Evolutionary conservation across 2,113 vertebrate species (phyloP), one percentile per base, ranked within the genome.

Genomic region (Chlamydotis undulata): DNA sequence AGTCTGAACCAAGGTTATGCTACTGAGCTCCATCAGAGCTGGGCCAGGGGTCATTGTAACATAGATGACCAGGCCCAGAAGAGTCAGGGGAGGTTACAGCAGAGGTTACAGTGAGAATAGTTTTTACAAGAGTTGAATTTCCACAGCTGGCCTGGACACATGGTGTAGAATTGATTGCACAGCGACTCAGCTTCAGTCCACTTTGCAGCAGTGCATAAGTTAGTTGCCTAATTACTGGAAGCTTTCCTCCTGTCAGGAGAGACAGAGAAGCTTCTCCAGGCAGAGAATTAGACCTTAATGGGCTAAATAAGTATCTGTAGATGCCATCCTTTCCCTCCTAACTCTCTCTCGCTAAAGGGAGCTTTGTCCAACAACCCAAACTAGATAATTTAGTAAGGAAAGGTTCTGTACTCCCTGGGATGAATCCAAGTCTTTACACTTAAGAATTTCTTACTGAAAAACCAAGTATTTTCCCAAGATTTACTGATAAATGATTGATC

Each of bases 151-250:
- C 21, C 35, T 52, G 77, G 57, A 82, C 69, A 68, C 47, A 31
- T 53, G 69, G 23, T 84, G 11, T 35, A 78, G 56, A 92, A 95
- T 77, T 82, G 81, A 95, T 87, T 71, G 49, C 60, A 64, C 0
- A 0, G 56, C 1, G 0, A 52, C 49, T 95, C 28, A 2, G 73
- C 64, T 91, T 83, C 60, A 81, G 43, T 68, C 52, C 9, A 22
- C 56, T 94, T 78, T 92, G 35, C 65, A 75, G 81, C 53, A 89
- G 73, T 57, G 56, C 65, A 7, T 91, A 94, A 91, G 76, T 92
- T 95, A 94, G 95, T 24, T 82, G 35, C 56, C 69, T 96, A 96
- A 95, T 96, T 95, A 93, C 93, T 95, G 80, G 56, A 91, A 92
- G 83, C 23, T 94, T 94, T 24, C 53, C 31, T 96, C 33, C 73